These are phyloP conservation scores for Micromesistius poutassou DNA, from an alignment of 2,797 vertebrate species.

Conservation along the genomic window DNA sequence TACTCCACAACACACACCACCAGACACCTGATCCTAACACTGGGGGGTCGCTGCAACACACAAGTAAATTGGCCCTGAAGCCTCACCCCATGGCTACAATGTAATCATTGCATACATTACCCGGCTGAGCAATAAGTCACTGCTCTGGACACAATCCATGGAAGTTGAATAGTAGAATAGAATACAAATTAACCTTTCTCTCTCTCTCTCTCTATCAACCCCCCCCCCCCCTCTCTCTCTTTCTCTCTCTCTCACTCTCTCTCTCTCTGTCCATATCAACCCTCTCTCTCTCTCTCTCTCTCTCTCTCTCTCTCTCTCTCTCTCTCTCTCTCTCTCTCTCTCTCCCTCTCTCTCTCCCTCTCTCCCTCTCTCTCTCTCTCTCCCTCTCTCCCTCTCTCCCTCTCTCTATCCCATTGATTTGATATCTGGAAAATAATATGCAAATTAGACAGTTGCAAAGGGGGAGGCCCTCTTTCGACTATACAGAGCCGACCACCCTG, in stretches of 20 bases:
- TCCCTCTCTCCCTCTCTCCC: no score
- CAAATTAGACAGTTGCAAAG: no score
- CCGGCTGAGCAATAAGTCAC: not conserved
- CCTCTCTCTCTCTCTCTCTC: no score
- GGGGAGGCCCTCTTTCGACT: not conserved
- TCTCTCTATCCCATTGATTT: no score
- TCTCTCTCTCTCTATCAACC: no score
- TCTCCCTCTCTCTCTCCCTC: no score
- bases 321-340: no score
- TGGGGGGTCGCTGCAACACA: not conserved
- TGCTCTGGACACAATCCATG: not conserved
- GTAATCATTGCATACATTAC: conserved; percentile 12
- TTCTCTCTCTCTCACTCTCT: not conserved
- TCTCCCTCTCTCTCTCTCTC: no score
- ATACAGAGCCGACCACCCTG: not conserved
- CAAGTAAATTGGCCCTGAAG: not conserved
- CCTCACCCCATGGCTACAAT: conserved; percentile 16
- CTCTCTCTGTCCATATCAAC: no score
- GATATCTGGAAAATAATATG: no score
- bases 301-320: not conserved
- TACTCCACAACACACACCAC: conserved; percentile 17
- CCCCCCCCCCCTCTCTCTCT: no score
- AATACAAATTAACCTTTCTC: not conserved
- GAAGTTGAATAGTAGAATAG: not conserved
- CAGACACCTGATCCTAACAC: conserved; percentile 14